Percentiles rank a stretch among this genome's conserved stretches.
phyloP scores from a whole-genome alignment of 2,113 vertebrate species.

The Limanda limanda region DNA sequence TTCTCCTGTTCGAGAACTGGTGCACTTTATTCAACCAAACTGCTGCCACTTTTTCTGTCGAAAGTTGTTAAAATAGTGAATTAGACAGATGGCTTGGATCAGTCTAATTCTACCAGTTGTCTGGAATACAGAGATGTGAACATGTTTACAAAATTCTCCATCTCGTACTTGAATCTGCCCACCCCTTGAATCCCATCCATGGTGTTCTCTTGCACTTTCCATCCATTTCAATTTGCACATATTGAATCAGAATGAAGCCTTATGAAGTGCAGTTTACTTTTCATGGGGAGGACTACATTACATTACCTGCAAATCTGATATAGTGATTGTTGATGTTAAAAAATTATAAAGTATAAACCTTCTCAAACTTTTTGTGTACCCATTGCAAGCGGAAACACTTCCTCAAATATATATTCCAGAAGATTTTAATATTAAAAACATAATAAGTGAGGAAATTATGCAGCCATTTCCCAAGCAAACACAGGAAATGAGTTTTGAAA shows the following conservation, averaged over 20 bases:
- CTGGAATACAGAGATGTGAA: background rate
- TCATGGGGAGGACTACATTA: too few relatives aligned
- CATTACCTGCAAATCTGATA: too few relatives aligned
- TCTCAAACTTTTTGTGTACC: background rate
- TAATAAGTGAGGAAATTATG: background rate
- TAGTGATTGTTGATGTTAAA: too few relatives aligned
- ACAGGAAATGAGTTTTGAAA: background rate
- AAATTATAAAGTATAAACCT: too few relatives aligned
- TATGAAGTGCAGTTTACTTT: background rate
- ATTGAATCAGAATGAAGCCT: background rate
- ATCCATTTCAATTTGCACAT: background rate
- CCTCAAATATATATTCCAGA: too few relatives aligned
- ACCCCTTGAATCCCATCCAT: background rate
- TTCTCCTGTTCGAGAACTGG: background rate
- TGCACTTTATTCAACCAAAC: constrained; percentile 1
- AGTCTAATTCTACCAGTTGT: constrained; percentile 14
- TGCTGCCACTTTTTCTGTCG: constrained; percentile 6
- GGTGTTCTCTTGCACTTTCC: background rate
- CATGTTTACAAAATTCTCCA: background rate
- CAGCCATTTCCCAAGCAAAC: background rate
- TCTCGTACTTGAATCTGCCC: background rate
- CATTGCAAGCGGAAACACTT: background rate
- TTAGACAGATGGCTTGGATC: constrained; percentile 10
- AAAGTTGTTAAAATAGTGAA: background rate
- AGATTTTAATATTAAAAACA: background rate